phyloP scores from a whole-genome alignment of 2,888 invertebrate species.

The Nudaria mundana region DNA sequence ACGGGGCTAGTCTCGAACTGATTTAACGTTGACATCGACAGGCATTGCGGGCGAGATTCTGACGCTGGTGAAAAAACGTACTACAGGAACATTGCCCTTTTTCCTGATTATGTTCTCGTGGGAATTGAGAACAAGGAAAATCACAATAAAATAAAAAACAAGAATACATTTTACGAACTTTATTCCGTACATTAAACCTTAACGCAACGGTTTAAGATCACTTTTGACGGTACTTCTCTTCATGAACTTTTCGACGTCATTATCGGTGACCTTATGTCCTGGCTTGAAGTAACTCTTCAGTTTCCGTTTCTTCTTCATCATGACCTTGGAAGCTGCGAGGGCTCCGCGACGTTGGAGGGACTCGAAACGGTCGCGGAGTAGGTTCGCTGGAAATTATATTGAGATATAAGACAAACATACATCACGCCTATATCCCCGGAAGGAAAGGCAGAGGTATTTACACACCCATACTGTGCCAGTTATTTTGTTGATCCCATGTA shows the following conservation, averaged over 20 bases:
- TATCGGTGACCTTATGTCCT: slow-evolving; percentile 77
- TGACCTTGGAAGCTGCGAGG: slow-evolving; percentile 86
- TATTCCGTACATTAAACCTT: slow-evolving; percentile 12
- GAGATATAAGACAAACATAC: too few relatives aligned
- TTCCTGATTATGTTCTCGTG: too few relatives aligned
- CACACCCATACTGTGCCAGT: too few relatives aligned
- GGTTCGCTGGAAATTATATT: slow-evolving; percentile 76
- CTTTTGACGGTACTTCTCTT: slow-evolving; percentile 34
- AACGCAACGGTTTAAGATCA: slow-evolving; percentile 9
- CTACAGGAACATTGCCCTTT: too few relatives aligned
- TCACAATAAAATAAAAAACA: not conserved
- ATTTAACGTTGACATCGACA: too few relatives aligned
- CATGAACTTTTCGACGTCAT: slow-evolving; percentile 64
- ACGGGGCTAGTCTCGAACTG: too few relatives aligned
- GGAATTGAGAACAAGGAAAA: too few relatives aligned
- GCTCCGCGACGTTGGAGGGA: slow-evolving; percentile 95
- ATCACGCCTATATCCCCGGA: too few relatives aligned
- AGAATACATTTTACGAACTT: slow-evolving; percentile 14
- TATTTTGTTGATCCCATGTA: too few relatives aligned
- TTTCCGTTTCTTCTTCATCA: slow-evolving; percentile 85
- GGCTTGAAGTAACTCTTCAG: slow-evolving; percentile 86
- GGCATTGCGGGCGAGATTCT: too few relatives aligned
- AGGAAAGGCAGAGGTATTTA: too few relatives aligned
- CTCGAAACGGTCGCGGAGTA: slow-evolving; percentile 92
- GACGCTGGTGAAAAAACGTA: too few relatives aligned